phyloP scores from a whole-genome alignment of 2,888 invertebrate species.

The Cynaeus angustus region DNA sequence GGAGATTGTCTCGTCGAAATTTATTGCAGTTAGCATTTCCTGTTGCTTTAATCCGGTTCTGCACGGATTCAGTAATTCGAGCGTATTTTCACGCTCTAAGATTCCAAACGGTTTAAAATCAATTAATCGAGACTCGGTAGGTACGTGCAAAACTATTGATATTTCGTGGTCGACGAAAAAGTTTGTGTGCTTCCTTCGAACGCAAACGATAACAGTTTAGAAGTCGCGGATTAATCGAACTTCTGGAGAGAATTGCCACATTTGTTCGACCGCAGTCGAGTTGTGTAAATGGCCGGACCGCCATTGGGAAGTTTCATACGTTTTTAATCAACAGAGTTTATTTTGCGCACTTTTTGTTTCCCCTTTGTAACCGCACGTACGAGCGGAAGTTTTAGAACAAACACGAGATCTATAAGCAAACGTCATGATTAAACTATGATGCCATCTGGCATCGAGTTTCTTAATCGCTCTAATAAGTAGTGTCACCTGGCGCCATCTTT shows the following conservation, averaged over 20 bases:
- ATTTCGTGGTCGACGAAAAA: conserved; percentile 4
- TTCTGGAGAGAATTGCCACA: neutral
- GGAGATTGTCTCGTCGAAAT: conserved; percentile 13
- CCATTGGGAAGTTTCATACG: neutral
- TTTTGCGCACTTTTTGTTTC: neutral
- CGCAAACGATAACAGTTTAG: conserved; percentile 15
- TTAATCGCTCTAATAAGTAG: no score
- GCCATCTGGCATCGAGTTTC: no score
- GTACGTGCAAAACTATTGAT: conserved; percentile 5
- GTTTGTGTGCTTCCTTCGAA: conserved; percentile 5
- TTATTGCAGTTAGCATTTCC: conserved; percentile 28
- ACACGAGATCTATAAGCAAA: neutral
- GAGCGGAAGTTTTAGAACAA: neutral
- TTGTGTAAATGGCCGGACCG: conserved; percentile 2
- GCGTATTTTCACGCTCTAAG: neutral
- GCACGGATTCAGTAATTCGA: neutral
- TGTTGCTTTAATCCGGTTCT: conserved; percentile 11
- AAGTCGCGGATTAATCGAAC: conserved; percentile 8
- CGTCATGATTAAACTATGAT: no score
- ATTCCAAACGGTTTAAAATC: neutral
- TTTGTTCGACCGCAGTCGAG: conserved; percentile 4
- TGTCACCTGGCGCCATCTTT: no score
- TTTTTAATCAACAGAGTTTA: conserved; percentile 10
- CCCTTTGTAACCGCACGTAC: neutral
- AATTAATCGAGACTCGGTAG: neutral